Evolutionary conservation across 2,888 invertebrate genomes (phyloP), one percentile per base, ranked within the genome.

Genomic region (Teinopalpus imperialis): DNA sequence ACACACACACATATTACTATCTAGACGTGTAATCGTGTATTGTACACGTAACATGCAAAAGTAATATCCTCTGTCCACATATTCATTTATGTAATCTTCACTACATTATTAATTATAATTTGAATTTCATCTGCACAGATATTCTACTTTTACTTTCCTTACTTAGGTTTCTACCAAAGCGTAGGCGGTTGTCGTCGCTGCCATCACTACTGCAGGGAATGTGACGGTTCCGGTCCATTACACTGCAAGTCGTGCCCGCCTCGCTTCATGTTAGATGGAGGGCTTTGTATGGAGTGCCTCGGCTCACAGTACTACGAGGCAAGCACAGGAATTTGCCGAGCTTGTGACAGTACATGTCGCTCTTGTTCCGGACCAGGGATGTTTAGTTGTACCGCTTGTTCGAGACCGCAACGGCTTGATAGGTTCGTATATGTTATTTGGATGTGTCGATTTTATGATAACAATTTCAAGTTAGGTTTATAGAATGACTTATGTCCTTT

Each of bases 161-260:
- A 9, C 9, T 1, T 58, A 87, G 87, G 95, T 26, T 96, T 94
- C 81, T 97, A 95, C 81, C 94, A 95, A 78, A 93, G 93, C 2
- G 91, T 92, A 53, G 94, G 92, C 61, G 95, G 95, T 4, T 97
- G 97, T 69, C 94, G 94, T 54, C 95, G 94, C 75, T 97, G 97
- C 81, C 96, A 96, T 85, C 94, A 95, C 75, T 95, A 94, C 67
- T 97, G 97, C 77, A 93, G 93, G 54, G 95, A 95, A 59, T 97
- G 97, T 74, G 93, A 93, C 71, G 97, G 93, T 52, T 93, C 94
- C 39, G 94, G 94, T 0, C 94, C 94, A 0, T 80, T 94, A 36
- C 92, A 92, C 61, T 94, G 94, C 74, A 93, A 92, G 27, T 92
- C 94, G 0, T 94, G 94, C 55, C 93, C 93, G 0, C 82, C 91